phyloP scores from a whole-genome alignment of 35 echinoderm and acorn worm species.

The Apostichopus japonicus region DNA sequence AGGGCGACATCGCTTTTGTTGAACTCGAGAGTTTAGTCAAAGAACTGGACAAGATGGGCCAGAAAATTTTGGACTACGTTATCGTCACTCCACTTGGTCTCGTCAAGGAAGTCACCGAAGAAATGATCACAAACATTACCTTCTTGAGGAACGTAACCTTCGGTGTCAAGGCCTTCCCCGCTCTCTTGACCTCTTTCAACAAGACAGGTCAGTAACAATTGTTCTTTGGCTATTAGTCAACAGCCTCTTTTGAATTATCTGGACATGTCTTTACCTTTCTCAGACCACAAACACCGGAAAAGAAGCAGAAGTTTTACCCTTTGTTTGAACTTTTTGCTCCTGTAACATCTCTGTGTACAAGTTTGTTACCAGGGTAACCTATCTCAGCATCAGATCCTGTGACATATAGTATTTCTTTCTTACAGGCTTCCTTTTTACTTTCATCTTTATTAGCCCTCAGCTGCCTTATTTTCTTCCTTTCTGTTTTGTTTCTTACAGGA shows the following conservation, averaged over 20 bases:
- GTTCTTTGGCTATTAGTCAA: not conserved
- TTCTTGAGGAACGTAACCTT: constrained; percentile 78
- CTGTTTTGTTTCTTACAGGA: constrained; percentile 61
- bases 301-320: too few relatives aligned
- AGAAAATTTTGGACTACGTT: constrained; percentile 26
- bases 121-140: not conserved
- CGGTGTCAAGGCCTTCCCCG: constrained; percentile 75
- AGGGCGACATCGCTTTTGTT: constrained; percentile 86
- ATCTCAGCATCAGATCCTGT: too few relatives aligned
- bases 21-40: constrained; percentile 62
- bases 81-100: constrained; percentile 35
- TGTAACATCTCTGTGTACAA: too few relatives aligned
- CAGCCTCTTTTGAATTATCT: too few relatives aligned
- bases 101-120: not conserved
- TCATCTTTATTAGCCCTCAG: too few relatives aligned
- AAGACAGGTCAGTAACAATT: constrained; percentile 65
- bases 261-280: too few relatives aligned
- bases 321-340: too few relatives aligned
- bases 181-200: constrained; percentile 83
- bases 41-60: not conserved
- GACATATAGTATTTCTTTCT: too few relatives aligned
- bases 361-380: too few relatives aligned
- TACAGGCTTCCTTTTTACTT: too few relatives aligned
- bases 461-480: too few relatives aligned
- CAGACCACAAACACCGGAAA: too few relatives aligned